phyloP scores from a whole-genome alignment of 1,140 invertebrate genomes.

The Listronotus oregonensis region DNA sequence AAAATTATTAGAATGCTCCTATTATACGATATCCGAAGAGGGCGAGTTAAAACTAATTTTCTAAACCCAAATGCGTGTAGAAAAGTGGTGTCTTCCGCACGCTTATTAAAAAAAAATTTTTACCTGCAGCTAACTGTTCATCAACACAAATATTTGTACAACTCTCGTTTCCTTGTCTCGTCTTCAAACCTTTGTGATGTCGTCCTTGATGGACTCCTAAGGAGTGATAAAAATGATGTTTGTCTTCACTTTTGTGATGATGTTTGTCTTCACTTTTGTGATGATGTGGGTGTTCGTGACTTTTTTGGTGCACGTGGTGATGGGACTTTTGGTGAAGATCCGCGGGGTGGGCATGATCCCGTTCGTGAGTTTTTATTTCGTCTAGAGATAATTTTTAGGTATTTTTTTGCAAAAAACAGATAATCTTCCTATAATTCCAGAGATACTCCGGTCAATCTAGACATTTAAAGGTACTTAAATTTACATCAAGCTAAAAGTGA shows the following conservation, averaged over 20 bases:
- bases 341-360: not conserved
- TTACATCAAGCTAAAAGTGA: no score
- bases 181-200: constrained; percentile 2
- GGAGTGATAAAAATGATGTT: not conserved
- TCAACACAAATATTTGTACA: constrained; percentile 4
- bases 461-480: no score
- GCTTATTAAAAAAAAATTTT: not conserved
- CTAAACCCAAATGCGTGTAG: no score
- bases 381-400: constrained; percentile 1
- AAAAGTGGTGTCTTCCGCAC: no score
- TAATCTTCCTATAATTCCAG: no score
- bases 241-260: not conserved
- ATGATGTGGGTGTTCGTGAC: not conserved
- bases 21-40: no score
- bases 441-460: no score
- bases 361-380: not conserved
- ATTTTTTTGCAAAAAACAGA: no score
- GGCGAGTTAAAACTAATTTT: no score
- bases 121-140: constrained; percentile 8
- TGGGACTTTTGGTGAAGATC: not conserved
- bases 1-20: no score
- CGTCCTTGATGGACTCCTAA: constrained; percentile 1
- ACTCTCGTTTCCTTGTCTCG: not conserved
- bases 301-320: not conserved
- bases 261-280: not conserved